These are phyloP conservation scores for Sebastes oblongus DNA, from an alignment of 2,797 vertebrate genomes.

Conservation along the genomic window DNA sequence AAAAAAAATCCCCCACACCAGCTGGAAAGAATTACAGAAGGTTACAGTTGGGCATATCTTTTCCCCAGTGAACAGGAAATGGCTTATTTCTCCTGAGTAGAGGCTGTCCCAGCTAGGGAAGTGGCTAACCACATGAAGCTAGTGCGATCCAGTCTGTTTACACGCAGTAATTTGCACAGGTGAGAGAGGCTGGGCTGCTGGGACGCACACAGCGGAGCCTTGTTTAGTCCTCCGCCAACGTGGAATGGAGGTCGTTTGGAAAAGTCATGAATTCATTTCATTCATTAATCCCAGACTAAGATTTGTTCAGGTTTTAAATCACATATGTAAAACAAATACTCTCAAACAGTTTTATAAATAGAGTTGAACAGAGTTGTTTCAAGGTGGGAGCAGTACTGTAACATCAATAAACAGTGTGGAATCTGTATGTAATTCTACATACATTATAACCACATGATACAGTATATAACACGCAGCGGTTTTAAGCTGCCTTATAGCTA, in stretches of 20 bases:
- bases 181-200: conserved; percentile 65
- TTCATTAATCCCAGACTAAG: conserved; percentile 50
- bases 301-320: conserved; percentile 50
- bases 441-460: background rate
- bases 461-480: background rate
- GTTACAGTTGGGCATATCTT: conserved; percentile 71
- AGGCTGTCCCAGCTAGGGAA: conserved; percentile 70
- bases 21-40: conserved; percentile 72
- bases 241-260: conserved; percentile 31
- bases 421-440: conserved; percentile 9
- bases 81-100: conserved; percentile 75
- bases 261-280: conserved; percentile 66
- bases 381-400: background rate
- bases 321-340: conserved; percentile 45
- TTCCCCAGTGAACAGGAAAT: conserved; percentile 71
- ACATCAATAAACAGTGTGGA: conserved; percentile 6
- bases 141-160: conserved; percentile 68
- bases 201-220: conserved; percentile 59
- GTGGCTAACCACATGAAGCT: conserved; percentile 80
- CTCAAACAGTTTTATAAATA: conserved; percentile 18
- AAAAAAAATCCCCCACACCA: conserved; percentile 53
- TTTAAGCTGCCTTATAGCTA: background rate
- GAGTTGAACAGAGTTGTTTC: conserved; percentile 24
- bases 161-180: conserved; percentile 77
- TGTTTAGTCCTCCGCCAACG: conserved; percentile 47